phyloP scores from a whole-genome alignment of 2,113 vertebrate genomes.

The Rallus limicola region DNA sequence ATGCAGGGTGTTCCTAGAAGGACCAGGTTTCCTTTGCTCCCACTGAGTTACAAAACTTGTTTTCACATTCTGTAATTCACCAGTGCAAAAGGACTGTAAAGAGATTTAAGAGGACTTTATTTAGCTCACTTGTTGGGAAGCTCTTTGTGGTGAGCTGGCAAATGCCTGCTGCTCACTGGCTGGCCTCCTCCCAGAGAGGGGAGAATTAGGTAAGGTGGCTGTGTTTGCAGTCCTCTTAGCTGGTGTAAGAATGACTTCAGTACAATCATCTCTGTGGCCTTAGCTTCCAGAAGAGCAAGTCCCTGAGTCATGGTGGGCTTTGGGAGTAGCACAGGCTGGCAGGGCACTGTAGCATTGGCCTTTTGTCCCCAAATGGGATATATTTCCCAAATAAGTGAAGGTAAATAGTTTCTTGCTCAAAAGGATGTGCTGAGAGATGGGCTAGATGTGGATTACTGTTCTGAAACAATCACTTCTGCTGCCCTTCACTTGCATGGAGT shows the following conservation, averaged over 20 bases:
- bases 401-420: background rate
- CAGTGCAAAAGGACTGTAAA: background rate
- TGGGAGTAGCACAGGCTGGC: background rate
- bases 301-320: background rate
- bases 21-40: background rate
- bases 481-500: background rate
- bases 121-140: background rate
- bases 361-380: background rate
- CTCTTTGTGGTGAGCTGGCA: background rate
- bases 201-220: background rate
- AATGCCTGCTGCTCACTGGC: background rate
- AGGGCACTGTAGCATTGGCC: background rate
- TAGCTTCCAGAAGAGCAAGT: background rate
- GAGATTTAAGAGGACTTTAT: constrained; percentile 7
- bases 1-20: constrained; percentile 24
- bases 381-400: background rate
- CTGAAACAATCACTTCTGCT: background rate
- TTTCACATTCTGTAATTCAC: background rate
- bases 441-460: background rate
- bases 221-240: background rate
- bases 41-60: constrained; percentile 8
- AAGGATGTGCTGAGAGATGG: background rate
- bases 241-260: background rate
- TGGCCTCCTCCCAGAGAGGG: background rate
- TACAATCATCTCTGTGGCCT: background rate